Evolutionary conservation across 2,113 vertebrate genomes (phyloP).

Genomic region (Nannobrachium achirus): DNA sequence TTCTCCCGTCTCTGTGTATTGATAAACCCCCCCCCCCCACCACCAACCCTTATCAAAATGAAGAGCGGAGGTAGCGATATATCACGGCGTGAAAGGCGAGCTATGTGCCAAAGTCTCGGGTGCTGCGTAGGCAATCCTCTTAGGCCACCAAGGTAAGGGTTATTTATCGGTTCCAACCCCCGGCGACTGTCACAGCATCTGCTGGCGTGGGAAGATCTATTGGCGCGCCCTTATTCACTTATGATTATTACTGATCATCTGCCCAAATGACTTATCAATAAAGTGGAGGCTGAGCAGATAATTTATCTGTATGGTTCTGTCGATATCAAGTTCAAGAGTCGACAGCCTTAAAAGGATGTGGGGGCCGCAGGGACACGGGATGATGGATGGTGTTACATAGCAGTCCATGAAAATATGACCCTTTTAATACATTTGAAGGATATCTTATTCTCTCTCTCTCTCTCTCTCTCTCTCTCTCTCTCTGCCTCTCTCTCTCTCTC

Average conservation of each 20-base stretch:
- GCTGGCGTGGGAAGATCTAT: constrained; percentile 64
- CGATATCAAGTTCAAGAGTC: constrained; percentile 84
- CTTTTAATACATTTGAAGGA: constrained; percentile 75
- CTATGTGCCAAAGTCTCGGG: constrained; percentile 34
- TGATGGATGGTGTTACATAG: constrained; percentile 73
- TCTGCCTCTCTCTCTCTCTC: neutral
- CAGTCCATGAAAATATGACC: constrained; percentile 70
- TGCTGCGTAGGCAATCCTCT: constrained; percentile 75
- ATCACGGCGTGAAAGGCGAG: constrained; percentile 69
- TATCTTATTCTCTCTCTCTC: constrained; percentile 38
- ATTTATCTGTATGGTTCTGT: constrained; percentile 82
- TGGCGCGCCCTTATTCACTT: constrained; percentile 80
- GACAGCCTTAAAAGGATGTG: constrained; percentile 82
- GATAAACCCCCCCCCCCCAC: constrained; percentile 46
- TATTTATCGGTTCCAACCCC: constrained; percentile 54
- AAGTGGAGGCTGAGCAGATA: constrained; percentile 72
- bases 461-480: constrained; percentile 29
- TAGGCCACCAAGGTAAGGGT: constrained; percentile 67
- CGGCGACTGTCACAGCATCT: constrained; percentile 51
- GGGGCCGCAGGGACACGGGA: constrained; percentile 48
- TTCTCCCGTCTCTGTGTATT: constrained; percentile 48
- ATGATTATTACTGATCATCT: constrained; percentile 89
- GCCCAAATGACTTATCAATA: constrained; percentile 85
- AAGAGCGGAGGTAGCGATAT: constrained; percentile 61
- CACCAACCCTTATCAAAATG: constrained; percentile 73